These are phyloP conservation scores for Platalea minor DNA, from an alignment of 2,797 vertebrate genomes.

Conservation along the genomic window DNA sequence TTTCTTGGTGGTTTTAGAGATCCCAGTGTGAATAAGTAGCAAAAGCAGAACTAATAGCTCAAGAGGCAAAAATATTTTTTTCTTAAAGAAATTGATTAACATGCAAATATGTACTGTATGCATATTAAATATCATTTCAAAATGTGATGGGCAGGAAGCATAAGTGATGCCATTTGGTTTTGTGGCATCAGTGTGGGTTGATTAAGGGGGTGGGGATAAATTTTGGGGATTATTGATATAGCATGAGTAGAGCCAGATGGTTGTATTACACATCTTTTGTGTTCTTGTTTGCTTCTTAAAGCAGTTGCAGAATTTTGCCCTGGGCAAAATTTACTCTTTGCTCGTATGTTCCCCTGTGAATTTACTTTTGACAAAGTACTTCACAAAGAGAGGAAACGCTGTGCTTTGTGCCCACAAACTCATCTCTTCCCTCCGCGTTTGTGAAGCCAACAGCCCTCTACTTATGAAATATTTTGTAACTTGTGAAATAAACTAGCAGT, in stretches of 20 bases:
- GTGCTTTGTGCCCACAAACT: neutral
- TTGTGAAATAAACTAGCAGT: conserved; percentile 67
- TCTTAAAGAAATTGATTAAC: conserved; percentile 62
- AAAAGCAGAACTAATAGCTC: conserved; percentile 40
- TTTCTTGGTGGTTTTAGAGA: conserved; percentile 71
- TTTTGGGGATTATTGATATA: conserved; percentile 74
- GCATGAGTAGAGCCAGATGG: conserved; percentile 75
- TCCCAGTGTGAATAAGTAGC: conserved; percentile 56
- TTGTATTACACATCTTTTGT: conserved; percentile 76
- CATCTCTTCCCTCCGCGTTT: conserved; percentile 26
- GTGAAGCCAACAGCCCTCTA: conserved; percentile 65
- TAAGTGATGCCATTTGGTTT: conserved; percentile 78
- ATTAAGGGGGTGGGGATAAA: conserved; percentile 72
- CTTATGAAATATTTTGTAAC: conserved; percentile 65
- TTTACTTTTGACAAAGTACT: conserved; percentile 73
- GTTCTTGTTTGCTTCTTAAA: conserved; percentile 78
- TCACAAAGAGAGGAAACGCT: conserved; percentile 54
- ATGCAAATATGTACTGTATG: conserved; percentile 66
- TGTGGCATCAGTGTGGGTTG: conserved; percentile 76
- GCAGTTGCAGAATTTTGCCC: conserved; percentile 78
- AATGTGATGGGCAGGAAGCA: conserved; percentile 72
- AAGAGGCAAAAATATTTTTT: conserved; percentile 55
- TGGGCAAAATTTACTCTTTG: conserved; percentile 74
- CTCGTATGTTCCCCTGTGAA: conserved; percentile 71
- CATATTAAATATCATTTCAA: conserved; percentile 70